Base-by-base conservation (phyloP, 2,113 vertebrate species). In the Passer montanus region DNA sequence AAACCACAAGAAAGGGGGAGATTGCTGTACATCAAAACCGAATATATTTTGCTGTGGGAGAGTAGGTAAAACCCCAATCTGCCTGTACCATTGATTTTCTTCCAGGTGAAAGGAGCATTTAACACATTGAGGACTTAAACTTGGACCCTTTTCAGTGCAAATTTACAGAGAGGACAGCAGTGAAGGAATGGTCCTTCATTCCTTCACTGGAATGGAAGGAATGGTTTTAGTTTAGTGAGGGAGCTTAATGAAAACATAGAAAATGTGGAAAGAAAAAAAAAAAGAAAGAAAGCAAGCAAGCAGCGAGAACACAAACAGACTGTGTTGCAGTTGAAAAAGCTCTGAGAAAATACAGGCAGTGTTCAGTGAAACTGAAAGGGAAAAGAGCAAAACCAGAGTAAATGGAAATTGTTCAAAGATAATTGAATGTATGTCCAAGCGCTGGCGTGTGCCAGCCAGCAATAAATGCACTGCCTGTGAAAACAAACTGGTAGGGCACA, bases 401-500 rank as follows among this genome's bases (percentile, higher is more conserved):
- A 97, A 91, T 95, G 95, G 94, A 95, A 97, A 97, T 96, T 96
- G 96, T 95, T 96, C 96, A 89, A 94, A 94, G 96, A 93, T 97
- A 97, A 97, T 97, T 97, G 97, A 97, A 97, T 97, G 93, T 95
- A 96, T 93, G 97, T 96, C 95, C 96, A 84, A 93, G 95, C 0
- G 8, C 87, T 90, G 53, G 92, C 6, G 8, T 95, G 89, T 90
- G 86, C 95, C 90, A 95, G 93, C 73, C 53, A 97, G 88, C 94
- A 96, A 97, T 96, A 93, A 97, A 97, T 94, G 82, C 69, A 43
- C 41, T 91, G 92, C 89, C 94, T 82, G 82, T 3, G 6, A 88
- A 92, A 96, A 94, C 72, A 66, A 95, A 60, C 79, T 78, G 74
- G 83, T 47, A 12, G 66, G 91, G 78, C 90, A 95, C 68, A 84